Conservation (phyloP, 1,140 invertebrate species). For the Cepaea nemoralis region DNA sequence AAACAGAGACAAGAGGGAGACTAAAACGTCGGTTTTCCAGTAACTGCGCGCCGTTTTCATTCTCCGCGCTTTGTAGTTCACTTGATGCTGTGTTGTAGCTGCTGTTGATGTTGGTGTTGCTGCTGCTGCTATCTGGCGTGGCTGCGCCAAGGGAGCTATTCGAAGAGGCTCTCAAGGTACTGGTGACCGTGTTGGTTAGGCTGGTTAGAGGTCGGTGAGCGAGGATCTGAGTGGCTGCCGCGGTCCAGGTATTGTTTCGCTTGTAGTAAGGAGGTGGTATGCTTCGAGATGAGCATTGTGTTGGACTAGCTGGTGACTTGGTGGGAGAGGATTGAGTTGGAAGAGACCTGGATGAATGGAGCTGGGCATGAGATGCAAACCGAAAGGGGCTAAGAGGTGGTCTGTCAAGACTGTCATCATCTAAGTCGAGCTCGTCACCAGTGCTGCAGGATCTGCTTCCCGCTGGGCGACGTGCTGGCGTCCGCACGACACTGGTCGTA, state of each 20-base stretch:
- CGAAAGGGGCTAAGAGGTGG: neutral
- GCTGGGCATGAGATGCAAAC: neutral
- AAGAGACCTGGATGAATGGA: neutral
- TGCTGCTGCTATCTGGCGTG: neutral
- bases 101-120: neutral
- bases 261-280: conserved; percentile 5
- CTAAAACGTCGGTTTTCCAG: conserved; percentile 38
- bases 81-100: neutral
- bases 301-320: neutral
- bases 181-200: conserved; percentile 7
- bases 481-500: conserved; percentile 5
- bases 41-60: conserved; percentile 38
- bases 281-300: neutral
- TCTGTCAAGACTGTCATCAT: neutral
- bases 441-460: neutral
- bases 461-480: neutral
- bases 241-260: conserved; percentile 23
- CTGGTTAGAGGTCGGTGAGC: conserved; percentile 25
- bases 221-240: neutral
- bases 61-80: neutral
- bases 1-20: conserved; percentile 53
- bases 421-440: neutral
- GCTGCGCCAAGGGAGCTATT: neutral
- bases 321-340: neutral
- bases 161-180: neutral